Base-by-base conservation (phyloP, 92 coral and sea anemone species). In the Diadumene lineata region DNA sequence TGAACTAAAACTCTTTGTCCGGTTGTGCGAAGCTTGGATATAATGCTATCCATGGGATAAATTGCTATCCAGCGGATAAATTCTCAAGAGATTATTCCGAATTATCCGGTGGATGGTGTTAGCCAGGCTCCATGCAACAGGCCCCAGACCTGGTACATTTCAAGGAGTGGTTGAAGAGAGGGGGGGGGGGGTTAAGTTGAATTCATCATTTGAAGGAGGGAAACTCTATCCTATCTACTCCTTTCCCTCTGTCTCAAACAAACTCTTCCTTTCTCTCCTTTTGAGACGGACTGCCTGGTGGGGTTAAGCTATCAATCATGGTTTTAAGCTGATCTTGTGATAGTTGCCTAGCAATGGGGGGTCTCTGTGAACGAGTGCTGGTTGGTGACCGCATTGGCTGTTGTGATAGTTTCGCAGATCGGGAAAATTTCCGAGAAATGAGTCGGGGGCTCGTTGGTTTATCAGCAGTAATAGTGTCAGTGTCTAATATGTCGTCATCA, bases 401-500 rank as follows among this genome's bases (percentile, higher is more conserved):
- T 56, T 43, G 25, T 13, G 70, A 27, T 11, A 65, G 82, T 46
- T 58, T 68, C 43, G 56, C 15, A 7, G 53, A 6, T 57, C 68
- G 82, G 50, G 82, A 78, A 25, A 78, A 25, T 55, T 78, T 78
- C 28, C 82, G 66, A 10, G 79, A 15, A 24, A 31, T 50, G 44
- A 43, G 79, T 61, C 61, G 50, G 0, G 82, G 82, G 60, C 72
- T 78, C 27, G 68, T 30, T 18, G 75, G 69, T 57, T 50, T 56
- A 16, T 72, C 77, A 19, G 66, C 55, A 48, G 66, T 51, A 1
- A 61, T 25, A 34, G 62, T 64, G 34, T 56, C 60, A 29, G 60
- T 72, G n/a, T 29, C 78, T 21, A 53, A 50, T 53, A 78, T 62
- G 75, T 75, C 79, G 43, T 83, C 88, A 50, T n/a, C n/a, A n/a